A percentile compares a stretch with the other conserved stretches of the same genome.
Evolutionary conservation across 2,113 vertebrate genomes (phyloP).

Genomic region (Podocnemis expansa): DNA sequence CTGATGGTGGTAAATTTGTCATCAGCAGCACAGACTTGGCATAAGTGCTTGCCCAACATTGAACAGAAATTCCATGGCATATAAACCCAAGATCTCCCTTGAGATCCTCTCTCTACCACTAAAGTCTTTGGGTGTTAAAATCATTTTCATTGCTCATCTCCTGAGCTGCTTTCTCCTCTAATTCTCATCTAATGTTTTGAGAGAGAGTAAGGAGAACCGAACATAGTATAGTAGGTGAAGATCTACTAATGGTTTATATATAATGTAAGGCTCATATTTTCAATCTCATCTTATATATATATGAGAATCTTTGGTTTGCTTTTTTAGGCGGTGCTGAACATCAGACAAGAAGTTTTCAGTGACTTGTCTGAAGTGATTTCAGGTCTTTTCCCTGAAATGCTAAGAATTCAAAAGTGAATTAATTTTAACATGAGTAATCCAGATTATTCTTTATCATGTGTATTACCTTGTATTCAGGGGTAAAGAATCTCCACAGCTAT

Average conservation of each 20-base stretch:
- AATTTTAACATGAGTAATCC: neutral
- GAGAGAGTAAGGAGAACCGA: neutral
- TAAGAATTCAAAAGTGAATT: neutral
- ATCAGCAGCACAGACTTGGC: no score
- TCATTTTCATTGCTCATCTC: neutral
- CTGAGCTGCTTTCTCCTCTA: neutral
- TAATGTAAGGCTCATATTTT: neutral
- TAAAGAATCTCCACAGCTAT: neutral
- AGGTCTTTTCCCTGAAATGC: neutral
- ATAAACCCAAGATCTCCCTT: accelerated
- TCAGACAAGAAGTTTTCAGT: neutral
- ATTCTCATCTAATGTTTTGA: neutral
- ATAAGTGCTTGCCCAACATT: neutral
- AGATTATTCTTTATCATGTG: neutral
- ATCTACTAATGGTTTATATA: neutral
- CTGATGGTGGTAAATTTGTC: no score
- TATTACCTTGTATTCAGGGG: neutral
- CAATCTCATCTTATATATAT: neutral
- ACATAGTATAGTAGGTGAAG: neutral
- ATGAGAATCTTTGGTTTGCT: neutral
- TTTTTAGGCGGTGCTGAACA: neutral
- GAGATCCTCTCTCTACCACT: neutral
- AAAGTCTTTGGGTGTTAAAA: neutral
- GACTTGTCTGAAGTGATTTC: neutral
- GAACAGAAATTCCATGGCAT: neutral